Base-by-base conservation (phyloP, 1,140 invertebrate genomes). In the Trichoplusia ni region DNA sequence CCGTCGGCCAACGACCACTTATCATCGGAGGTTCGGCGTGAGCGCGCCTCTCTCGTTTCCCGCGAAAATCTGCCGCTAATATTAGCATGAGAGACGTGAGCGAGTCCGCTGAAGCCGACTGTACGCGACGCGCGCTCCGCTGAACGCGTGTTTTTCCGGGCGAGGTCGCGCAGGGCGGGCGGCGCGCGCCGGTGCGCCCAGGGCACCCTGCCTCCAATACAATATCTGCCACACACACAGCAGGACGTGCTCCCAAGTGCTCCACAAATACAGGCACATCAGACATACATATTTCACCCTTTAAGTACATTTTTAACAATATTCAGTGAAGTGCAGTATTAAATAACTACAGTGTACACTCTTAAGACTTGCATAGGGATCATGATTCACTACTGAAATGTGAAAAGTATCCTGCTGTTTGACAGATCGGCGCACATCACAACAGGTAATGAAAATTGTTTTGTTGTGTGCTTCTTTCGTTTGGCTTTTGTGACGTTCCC, bases 121-220 rank as follows among this genome's bases (percentile, higher is more conserved):
- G 46, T 16, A 11, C 13, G 49, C 49, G 54, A 53, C 42, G 60
- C 70, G 49, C 40, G 62, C 49, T 60, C 37, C 13, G 58, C 31
- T 58, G 56, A 42, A 29, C 60, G 42, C 31, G 73, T 73, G 75
- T 71, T 81, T 78, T 77, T 75, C 75, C 81, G 76, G 66, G 62
- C 64, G 62, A 75, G 75, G 46, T 56, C 60, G 63, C 70, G 69
- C 49, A 80, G 81, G 83, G 81, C 82, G 84, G 82, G 82, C 84
- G 84, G 84, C 82, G 84, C 82, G 81, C 82, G 84, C 82, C 76
- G 64, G 40, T 63, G 27, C 54, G 68, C 72, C 79, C 77, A 63
- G 62, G 42, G 70, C 71, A 67, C 65, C 59, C 60, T 53, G 47
- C 42, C 51, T 37, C 60, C 75, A 79, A 73, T 76, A 73, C 67